phyloP scores from a whole-genome alignment of 2,113 vertebrate species.

The Hippolais icterina region DNA sequence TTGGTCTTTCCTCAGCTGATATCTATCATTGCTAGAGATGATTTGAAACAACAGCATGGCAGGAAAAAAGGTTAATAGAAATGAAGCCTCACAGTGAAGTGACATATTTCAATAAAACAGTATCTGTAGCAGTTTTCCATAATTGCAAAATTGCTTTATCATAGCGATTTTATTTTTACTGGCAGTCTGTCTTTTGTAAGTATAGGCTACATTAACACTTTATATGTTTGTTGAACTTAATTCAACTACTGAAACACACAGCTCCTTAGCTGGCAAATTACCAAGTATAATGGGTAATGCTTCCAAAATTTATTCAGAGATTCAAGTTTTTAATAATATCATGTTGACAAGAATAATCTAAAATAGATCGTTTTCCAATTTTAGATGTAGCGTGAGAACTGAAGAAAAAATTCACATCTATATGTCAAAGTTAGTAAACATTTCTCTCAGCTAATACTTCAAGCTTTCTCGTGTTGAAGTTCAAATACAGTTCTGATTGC shows the following conservation, averaged over 20 bases:
- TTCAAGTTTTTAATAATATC: not conserved
- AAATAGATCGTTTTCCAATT: not conserved
- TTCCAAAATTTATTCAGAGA: not conserved
- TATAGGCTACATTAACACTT: not conserved
- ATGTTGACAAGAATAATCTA: not conserved
- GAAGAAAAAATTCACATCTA: not conserved
- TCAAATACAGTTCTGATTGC: not conserved
- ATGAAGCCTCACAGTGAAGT: not conserved
- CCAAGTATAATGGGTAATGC: not conserved
- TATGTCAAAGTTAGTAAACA: not conserved
- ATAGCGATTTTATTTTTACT: not conserved
- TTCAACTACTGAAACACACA: not conserved
- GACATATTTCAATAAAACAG: not conserved
- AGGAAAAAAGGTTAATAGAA: not conserved
- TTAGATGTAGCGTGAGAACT: not conserved
- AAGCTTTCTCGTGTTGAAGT: not conserved
- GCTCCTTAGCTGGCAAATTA: not conserved
- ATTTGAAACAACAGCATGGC: not conserved
- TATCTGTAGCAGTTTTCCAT: not conserved
- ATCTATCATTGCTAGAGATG: not conserved
- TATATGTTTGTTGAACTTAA: not conserved
- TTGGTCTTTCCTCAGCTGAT: accelerated
- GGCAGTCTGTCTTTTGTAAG: not conserved
- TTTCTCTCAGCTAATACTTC: not conserved
- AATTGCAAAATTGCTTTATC: not conserved